Conservation (phyloP, 2,888 invertebrate genomes). For the Apotomis turbidana region DNA sequence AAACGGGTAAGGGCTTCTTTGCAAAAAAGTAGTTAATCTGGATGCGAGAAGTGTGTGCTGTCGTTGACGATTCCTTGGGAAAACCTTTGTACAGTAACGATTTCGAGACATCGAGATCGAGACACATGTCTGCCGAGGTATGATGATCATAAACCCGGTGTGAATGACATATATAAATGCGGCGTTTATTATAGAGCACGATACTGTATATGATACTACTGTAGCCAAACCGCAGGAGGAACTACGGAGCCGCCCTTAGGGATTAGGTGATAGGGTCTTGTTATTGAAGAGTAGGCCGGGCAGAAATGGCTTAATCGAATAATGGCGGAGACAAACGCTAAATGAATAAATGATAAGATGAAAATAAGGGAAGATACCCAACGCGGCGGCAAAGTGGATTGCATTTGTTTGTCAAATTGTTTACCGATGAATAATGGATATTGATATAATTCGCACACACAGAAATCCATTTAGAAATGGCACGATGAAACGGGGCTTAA, state of each 20-base stretch:
- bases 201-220: background rate
- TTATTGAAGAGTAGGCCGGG: slow-evolving; percentile 26
- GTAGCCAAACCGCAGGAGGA: slow-evolving; percentile 5
- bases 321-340: slow-evolving; percentile 25
- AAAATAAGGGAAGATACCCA: background rate
- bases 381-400: slow-evolving; percentile 14
- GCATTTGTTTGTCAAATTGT: slow-evolving; percentile 12
- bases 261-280: slow-evolving; percentile 28
- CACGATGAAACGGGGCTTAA: background rate
- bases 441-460: background rate
- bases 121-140: no score
- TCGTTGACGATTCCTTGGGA: no score
- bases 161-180: background rate
- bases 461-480: background rate
- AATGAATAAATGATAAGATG: slow-evolving; percentile 35
- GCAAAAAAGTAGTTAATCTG: no score
- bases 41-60: no score
- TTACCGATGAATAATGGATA: slow-evolving; percentile 16
- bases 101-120: no score
- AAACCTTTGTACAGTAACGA: no score
- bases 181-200: background rate
- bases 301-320: slow-evolving; percentile 38
- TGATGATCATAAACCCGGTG: no score
- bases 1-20: no score
- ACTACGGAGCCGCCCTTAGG: slow-evolving; percentile 18